phyloP scores from a whole-genome alignment of 2,113 vertebrate species.

The Saccopteryx bilineata region DNA sequence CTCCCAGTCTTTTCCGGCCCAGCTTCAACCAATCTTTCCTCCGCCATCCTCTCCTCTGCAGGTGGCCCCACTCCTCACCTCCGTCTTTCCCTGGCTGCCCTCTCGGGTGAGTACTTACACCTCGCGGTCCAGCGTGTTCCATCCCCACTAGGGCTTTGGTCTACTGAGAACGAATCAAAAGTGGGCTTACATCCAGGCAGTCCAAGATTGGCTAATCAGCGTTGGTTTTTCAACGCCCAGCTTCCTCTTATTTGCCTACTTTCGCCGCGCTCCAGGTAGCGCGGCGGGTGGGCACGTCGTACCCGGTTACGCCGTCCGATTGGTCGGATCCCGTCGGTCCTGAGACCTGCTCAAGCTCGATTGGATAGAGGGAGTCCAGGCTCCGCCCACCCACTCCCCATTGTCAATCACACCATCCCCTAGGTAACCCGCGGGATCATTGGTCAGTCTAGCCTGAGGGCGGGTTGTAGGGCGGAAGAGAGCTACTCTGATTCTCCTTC shows the following conservation, averaged over 20 bases:
- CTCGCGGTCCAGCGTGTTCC: neutral
- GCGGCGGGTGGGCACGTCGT: constrained; percentile 1
- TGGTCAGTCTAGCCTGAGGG: constrained; percentile 1
- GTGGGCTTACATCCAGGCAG: constrained; percentile 40
- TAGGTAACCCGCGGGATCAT: neutral
- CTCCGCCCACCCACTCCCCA: accelerated
- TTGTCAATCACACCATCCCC: constrained; percentile 62
- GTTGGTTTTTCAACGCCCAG: neutral
- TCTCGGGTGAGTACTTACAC: neutral
- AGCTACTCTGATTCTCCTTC: accelerated
- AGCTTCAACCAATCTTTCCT: neutral
- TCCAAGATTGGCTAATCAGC: constrained; percentile 58
- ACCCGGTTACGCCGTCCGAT: neutral
- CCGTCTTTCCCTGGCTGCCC: neutral
- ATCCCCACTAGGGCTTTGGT: neutral
- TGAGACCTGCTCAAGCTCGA: neutral
- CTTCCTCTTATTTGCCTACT: neutral
- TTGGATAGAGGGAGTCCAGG: neutral
- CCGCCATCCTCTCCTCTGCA: neutral
- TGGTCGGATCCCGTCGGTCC: neutral
- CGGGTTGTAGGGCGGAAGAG: neutral
- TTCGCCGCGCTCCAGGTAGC: neutral
- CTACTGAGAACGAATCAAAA: constrained; percentile 76
- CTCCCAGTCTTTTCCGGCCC: neutral
- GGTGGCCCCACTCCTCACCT: neutral